Evolutionary conservation across 2,888 invertebrate genomes (phyloP).

Genomic region (Leucophenga montana): DNA sequence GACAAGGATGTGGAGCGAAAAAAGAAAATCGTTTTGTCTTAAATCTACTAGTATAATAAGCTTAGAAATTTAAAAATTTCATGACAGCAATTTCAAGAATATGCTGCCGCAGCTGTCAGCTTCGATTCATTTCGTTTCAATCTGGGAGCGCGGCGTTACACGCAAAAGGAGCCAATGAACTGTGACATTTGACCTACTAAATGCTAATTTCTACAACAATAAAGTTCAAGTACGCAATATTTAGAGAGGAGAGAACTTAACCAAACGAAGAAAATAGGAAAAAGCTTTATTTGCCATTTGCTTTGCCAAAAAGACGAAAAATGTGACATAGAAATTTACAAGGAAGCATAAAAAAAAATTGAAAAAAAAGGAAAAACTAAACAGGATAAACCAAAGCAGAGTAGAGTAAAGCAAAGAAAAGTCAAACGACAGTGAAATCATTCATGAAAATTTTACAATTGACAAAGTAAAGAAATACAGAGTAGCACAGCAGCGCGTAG

Average conservation of each 20-base stretch:
- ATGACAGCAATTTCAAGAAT: constrained; percentile 16
- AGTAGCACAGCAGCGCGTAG: too few species aligned
- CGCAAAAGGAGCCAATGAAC: constrained; percentile 1
- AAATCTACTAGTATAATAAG: constrained; percentile 1
- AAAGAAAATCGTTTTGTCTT: too few species aligned
- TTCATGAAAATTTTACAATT: constrained; percentile 64
- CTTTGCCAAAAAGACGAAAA: too few species aligned
- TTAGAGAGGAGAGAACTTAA: not conserved
- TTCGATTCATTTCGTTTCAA: too few species aligned
- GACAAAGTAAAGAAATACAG: constrained; percentile 38
- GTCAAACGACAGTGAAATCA: constrained; percentile 62
- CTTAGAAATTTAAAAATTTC: constrained; percentile 44
- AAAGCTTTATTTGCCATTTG: too few species aligned
- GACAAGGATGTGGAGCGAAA: too few species aligned
- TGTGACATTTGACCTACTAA: constrained; percentile 59
- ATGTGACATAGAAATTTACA: not conserved
- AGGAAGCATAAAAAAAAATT: constrained; percentile 26
- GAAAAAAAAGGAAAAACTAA: not conserved
- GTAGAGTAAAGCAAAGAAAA: constrained; percentile 41
- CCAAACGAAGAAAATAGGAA: not conserved
- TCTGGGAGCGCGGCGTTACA: constrained; percentile 41
- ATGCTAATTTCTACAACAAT: constrained; percentile 53
- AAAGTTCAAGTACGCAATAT: constrained; percentile 46
- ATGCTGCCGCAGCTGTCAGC: too few species aligned
- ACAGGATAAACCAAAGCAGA: not conserved